Evolutionary conservation across 2,888 invertebrate genomes (phyloP).

Genomic region (Tetragonula carbonaria): DNA sequence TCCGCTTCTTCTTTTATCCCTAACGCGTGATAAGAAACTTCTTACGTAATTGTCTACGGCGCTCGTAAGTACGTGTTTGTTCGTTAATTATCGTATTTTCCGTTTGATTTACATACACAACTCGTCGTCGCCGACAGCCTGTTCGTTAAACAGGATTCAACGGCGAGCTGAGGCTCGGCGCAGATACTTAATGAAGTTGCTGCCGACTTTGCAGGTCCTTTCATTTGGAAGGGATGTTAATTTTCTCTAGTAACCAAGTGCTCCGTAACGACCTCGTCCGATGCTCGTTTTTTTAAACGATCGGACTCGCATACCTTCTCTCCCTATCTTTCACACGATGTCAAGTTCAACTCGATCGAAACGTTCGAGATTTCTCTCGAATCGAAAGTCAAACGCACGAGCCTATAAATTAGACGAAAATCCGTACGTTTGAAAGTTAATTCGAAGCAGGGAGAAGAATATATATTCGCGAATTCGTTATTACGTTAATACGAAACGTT

Average conservation of each 20-base stretch:
- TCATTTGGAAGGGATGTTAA: constrained; percentile 51
- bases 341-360: neutral
- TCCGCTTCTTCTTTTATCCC: neutral
- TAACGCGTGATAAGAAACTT: neutral
- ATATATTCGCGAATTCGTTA: neutral
- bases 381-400: neutral
- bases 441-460: neutral
- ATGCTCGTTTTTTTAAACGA: constrained; percentile 41
- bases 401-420: neutral
- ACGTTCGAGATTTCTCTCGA: too few relatives aligned
- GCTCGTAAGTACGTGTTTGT: constrained; percentile 19
- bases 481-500: neutral
- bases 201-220: constrained; percentile 43
- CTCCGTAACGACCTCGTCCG: constrained; percentile 35
- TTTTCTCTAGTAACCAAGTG: constrained; percentile 27
- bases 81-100: constrained; percentile 44
- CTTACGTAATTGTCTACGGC: neutral
- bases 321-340: neutral
- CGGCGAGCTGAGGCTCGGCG: constrained; percentile 1
- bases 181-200: constrained; percentile 58
- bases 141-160: constrained; percentile 54
- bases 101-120: constrained; percentile 52
- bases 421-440: neutral
- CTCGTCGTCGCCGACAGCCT: constrained; percentile 20
- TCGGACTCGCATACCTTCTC: neutral